phyloP scores from a whole-genome alignment of 2,113 vertebrate species.

The Dipodomys spectabilis region DNA sequence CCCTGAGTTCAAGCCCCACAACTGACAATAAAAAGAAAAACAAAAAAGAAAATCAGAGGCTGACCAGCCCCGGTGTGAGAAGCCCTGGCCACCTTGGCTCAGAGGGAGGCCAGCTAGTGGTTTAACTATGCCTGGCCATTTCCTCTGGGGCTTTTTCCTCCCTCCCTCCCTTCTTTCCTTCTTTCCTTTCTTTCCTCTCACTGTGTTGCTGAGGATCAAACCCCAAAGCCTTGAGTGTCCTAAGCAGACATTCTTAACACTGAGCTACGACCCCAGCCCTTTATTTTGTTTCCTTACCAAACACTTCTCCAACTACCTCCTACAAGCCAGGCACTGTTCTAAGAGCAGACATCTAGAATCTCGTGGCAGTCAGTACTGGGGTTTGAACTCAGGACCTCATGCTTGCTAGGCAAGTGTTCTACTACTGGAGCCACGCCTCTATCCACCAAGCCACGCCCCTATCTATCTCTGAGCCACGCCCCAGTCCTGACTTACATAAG shows the following conservation, averaged over 20 bases:
- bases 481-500: no score
- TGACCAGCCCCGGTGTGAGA: accelerated
- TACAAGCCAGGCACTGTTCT: neutral
- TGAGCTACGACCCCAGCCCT: neutral
- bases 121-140: neutral
- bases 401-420: neutral
- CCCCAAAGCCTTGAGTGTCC: neutral
- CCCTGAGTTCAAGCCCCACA: no score
- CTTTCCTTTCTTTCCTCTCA: no score
- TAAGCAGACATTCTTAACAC: neutral
- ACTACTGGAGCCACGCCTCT: no score
- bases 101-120: accelerated
- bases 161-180: neutral
- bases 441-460: no score
- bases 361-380: neutral
- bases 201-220: no score
- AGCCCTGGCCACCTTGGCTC: accelerated
- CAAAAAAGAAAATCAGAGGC: no score
- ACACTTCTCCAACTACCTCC: neutral
- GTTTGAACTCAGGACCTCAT: neutral
- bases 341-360: neutral
- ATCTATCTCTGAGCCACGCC: no score
- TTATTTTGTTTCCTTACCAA: neutral
- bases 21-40: no score
- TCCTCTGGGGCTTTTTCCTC: no score